Evolutionary conservation across 2,113 vertebrate species (phyloP), one percentile per base, ranked within the genome.

Genomic region (Tachuris rubrigastra): DNA sequence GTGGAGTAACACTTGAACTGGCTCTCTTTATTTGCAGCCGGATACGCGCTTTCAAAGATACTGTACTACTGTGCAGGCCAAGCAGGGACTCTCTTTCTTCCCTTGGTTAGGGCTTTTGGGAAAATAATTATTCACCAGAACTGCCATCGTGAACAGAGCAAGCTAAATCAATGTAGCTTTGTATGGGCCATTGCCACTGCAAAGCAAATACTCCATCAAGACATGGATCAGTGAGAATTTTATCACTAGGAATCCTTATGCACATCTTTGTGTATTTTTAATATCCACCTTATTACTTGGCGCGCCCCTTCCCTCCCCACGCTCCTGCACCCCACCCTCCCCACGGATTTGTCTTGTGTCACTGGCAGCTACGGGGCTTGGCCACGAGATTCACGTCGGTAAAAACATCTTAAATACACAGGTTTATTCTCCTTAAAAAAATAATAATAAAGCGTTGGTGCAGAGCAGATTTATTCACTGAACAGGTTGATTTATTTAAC

Each of bases 401-500:
- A 60, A 81, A 80, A 87, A 42, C 46, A 67, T 30, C 89, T 62
- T 20, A 90, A 95, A 85, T 3, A 58, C 60, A 30, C 77, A 76
- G 80, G 78, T 73, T 93, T 82, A 58, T 69, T 59, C 78, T 66
- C 75, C 77, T 47, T 65, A 8, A 60, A 47, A 47, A 14, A 42
- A 65, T 24, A 66, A 44, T 42, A 89, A 91, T 35, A 95, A 96
- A 94, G 95, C 96, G 86, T 8, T 83, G 94, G 96, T 96, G 97
- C 96, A 95, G 94, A 46, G 88, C 97, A 97, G 97, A 98, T 97
- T 97, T 96, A 97, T 97, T 97, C 97, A 97, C 82, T 96, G 96
- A 97, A 91, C 96, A 97, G 97, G 96, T 90, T 98, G 97, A 97
- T 97, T 98, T 97, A 98, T 96, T 98, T 97, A 97, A 94, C 86